Conservation (phyloP, 2,888 invertebrate species). For the Himalopsyche tibetana region DNA sequence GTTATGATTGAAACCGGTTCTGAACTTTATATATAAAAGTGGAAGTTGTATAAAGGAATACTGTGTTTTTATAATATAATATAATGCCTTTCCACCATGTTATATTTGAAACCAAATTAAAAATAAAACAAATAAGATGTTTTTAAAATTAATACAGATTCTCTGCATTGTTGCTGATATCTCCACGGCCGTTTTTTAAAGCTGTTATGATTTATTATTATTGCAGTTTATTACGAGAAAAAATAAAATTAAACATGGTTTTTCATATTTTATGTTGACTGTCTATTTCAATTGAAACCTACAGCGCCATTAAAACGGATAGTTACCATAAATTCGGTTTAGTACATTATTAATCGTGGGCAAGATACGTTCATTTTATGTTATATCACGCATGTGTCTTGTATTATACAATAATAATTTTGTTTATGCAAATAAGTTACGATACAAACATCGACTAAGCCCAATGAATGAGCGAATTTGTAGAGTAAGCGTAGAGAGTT, state of each 20-base stretch:
- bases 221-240: background rate
- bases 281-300: constrained; percentile 13
- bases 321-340: background rate
- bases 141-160: no score
- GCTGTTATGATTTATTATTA: background rate
- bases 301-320: constrained; percentile 11
- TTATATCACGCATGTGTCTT: background rate
- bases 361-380: background rate
- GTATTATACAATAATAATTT: background rate
- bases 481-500: background rate
- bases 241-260: background rate
- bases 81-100: no score
- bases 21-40: no score
- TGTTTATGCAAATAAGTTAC: constrained; percentile 11
- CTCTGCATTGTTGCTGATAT: no score
- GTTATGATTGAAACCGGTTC: no score
- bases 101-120: no score
- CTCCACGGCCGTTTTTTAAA: background rate
- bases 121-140: no score
- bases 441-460: background rate
- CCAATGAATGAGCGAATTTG: background rate
- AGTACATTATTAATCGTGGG: constrained; percentile 13
- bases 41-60: no score
- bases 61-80: no score
- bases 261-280: background rate